phyloP scores from a whole-genome alignment of 2,113 vertebrate genomes.

The Solenodon paradoxus region DNA sequence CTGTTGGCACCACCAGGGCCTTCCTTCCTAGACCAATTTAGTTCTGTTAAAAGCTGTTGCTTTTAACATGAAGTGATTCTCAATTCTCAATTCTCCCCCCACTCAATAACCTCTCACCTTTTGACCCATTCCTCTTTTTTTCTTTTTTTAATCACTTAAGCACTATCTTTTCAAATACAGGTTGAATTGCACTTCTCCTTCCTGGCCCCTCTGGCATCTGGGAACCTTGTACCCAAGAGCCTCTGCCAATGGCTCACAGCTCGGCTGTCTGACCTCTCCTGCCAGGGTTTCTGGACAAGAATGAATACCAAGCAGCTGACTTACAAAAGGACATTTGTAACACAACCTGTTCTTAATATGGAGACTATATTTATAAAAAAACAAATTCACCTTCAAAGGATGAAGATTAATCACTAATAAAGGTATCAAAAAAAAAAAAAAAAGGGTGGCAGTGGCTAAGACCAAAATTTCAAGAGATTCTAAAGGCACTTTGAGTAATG shows the following conservation, averaged over 20 bases:
- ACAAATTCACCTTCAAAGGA: slow-evolving; percentile 51
- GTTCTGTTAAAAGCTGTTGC: no score
- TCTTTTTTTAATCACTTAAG: neutral
- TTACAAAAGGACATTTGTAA: slow-evolving; percentile 71
- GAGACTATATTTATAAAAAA: slow-evolving; percentile 50
- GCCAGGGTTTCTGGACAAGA: slow-evolving; percentile 50
- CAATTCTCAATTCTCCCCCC: neutral
- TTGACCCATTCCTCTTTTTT: no score
- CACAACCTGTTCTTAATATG: slow-evolving; percentile 63
- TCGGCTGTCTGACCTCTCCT: neutral
- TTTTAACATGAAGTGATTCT: neutral
- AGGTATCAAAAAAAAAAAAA: slow-evolving; percentile 12
- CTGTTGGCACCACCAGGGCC: neutral
- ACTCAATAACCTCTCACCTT: neutral
- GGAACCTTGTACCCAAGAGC: neutral
- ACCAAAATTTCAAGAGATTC: slow-evolving; percentile 40
- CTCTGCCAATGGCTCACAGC: slow-evolving; percentile 39
- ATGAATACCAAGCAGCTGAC: slow-evolving; percentile 62
- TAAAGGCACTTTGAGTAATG: slow-evolving; percentile 19
- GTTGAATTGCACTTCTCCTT: neutral
- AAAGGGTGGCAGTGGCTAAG: neutral
- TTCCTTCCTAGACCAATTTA: neutral
- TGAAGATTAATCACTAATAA: slow-evolving; percentile 28
- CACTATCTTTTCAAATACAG: neutral
- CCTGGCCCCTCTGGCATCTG: neutral